Conservation (phyloP, 2,797 vertebrate species). For the Brachyrhaphis roseni region DNA sequence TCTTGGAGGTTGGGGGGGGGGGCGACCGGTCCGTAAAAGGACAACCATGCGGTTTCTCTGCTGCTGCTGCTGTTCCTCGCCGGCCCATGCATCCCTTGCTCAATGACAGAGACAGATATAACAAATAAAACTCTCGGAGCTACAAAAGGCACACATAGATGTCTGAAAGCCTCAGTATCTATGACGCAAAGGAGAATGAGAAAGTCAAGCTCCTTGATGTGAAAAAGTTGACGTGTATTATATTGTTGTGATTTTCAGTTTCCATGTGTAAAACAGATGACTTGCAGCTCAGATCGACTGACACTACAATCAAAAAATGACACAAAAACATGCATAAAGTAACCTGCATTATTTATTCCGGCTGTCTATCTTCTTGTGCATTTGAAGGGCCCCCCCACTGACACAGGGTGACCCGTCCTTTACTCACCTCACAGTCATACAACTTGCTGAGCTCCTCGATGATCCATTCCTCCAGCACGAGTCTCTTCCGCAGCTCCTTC, state of each 20-base stretch:
- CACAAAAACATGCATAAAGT: background rate
- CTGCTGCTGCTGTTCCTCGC: background rate
- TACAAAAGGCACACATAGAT: background rate
- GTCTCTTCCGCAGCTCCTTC: constrained; percentile 95
- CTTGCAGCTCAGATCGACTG: background rate
- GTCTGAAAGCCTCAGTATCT: background rate
- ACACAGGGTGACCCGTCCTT: background rate
- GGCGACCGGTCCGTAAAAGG: constrained; percentile 45
- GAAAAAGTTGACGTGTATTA: background rate
- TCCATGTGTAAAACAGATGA: background rate
- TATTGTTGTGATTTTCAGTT: background rate
- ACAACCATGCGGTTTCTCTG: constrained; percentile 41
- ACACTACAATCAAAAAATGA: background rate
- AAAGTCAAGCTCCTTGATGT: background rate
- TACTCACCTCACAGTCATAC: constrained; percentile 93
- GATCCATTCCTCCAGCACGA: constrained; percentile 96
- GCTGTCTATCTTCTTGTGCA: constrained; percentile 16
- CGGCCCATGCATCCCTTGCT: background rate
- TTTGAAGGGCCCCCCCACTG: background rate
- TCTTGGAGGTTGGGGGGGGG: background rate
- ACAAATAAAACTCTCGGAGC: background rate
- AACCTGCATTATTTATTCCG: background rate
- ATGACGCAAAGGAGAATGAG: background rate
- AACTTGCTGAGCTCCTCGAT: constrained; percentile 95
- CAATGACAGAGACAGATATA: background rate